phyloP scores from a whole-genome alignment of 2,797 vertebrate species.

The Leucoraja ocellata region DNA sequence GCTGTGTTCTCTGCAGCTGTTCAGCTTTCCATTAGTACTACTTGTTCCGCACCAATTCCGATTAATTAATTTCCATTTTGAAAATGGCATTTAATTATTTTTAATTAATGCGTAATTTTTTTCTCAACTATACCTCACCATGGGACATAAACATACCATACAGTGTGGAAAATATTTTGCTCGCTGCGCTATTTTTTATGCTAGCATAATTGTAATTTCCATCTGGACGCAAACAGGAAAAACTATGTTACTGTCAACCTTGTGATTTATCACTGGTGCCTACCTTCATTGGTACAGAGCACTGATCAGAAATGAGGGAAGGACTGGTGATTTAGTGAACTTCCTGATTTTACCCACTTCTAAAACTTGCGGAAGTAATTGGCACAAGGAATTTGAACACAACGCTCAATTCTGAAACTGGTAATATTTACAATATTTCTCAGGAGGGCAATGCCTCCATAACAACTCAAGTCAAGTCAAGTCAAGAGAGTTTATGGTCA shows the following conservation, averaged over 20 bases:
- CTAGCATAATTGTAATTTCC: slow-evolving; percentile 8
- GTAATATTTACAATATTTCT: not conserved
- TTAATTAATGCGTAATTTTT: slow-evolving; percentile 22
- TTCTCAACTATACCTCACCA: not conserved
- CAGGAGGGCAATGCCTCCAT: not conserved
- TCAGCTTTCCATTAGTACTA: slow-evolving; percentile 25
- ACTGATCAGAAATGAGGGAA: not conserved
- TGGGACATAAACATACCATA: not conserved
- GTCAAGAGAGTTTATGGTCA: too few species aligned
- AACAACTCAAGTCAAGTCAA: not conserved
- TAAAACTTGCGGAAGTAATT: not conserved
- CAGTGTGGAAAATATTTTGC: not conserved
- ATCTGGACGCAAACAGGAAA: slow-evolving; percentile 2
- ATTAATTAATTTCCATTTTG: slow-evolving; percentile 33
- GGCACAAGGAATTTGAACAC: not conserved
- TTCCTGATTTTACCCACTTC: not conserved
- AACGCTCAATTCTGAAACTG: not conserved
- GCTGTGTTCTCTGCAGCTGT: slow-evolving; percentile 24
- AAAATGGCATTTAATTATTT: slow-evolving; percentile 37
- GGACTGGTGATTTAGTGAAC: not conserved
- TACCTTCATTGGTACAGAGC: not conserved
- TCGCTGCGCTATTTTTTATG: not conserved
- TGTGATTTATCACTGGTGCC: not conserved
- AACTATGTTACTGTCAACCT: not conserved
- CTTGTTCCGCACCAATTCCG: slow-evolving; percentile 34